Base-by-base conservation (phyloP, 2,113 vertebrate genomes). In the Suncus etruscus region DNA sequence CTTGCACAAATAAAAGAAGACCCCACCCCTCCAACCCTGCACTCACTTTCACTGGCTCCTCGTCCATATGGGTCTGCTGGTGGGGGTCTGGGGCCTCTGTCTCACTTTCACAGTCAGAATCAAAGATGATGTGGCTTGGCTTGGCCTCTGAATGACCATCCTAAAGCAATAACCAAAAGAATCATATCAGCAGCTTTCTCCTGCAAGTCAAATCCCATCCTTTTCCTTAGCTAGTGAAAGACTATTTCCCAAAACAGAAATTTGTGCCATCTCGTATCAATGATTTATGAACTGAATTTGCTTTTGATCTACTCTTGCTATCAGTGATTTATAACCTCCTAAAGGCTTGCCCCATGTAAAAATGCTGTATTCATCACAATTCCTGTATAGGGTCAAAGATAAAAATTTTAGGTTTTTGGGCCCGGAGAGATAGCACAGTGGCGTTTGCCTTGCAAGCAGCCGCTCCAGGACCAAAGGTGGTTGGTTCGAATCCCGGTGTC, bases 101-200 rank as follows among this genome's bases (percentile, higher is more conserved):
- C 96, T 94, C 97, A 1, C 94, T 95, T 95, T 99, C 98, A 25
- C 94, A 97, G 66, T 98, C 98, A 0, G 98, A 99, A 95, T 97
- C 93, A 18, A 99, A 99, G 88, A 99, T 90, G 22, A 99, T 98
- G 93, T 98, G 99, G n/a, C 98, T 98, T 31, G 97, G 97, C 86
- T 97, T 98, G 87, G 91, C 95, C 89, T 96, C 79, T 84, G 97
- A 39, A 16, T 95, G 95, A 50, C 87, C 82, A 15, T 99, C 98
- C 99, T 99, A 72, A n/a, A 77, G 20, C 79, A 70, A 11, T 31
- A 4, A 39, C 29, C 20, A 86, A 69, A 70, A 90, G n/a, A 8
- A 68, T 83, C 24, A 77, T 5, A 76, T 16, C 24, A 63, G 88
- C 63, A 32, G 12, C 31, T 45, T 61, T 61, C 39, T 39, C 39